Base-by-base conservation (phyloP, 2,797 vertebrate species). In the Sebastes minor region DNA sequence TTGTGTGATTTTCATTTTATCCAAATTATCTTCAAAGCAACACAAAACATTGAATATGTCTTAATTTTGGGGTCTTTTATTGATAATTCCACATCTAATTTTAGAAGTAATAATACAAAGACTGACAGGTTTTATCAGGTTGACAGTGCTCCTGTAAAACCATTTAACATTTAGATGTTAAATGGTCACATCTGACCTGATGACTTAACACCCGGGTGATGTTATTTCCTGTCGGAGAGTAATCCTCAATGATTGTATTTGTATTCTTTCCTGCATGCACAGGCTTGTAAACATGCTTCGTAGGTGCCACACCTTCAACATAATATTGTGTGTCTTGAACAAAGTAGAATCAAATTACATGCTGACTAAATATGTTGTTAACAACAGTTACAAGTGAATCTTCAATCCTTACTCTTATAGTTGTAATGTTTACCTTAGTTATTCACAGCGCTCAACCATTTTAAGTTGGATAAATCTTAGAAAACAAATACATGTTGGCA, bases 121-220 rank as follows among this genome's bases (percentile, higher is more conserved):
- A 65, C 49, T 65, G 11, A 49, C 18, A 22, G 20, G 20, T 76
- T 82, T 81, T 59, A 78, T 84, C 72, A 63, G 38, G 28, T 55
- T 75, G 68, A 80, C 23, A n/a, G 23, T 42, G 22, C 30, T 4
- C 46, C 75, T 52, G 38, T 85, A 79, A 85, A 84, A 75, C 60
- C 71, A 76, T 81, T 88, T 80, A 63, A 88, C 85, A 74, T 71
- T 79, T 20, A 77, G 53, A 75, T 74, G 81, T 76, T 69, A 82
- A 74, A 81, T 33, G n/a, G 59, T 46, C 22, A 79, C 71, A 71
- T 61, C 72, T 63, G 65, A 53, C 67, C 74, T 74, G 27, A 83
- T 79, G 74, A 68, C 53, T 63, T 84, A 12, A 80, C 86, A 83
- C 62, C 32, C 11, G 6, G 42, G 75, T 85, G 84, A 80, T 65